Conservation (phyloP, 2,888 invertebrate genomes). For the Chrysolina oricalcia region DNA sequence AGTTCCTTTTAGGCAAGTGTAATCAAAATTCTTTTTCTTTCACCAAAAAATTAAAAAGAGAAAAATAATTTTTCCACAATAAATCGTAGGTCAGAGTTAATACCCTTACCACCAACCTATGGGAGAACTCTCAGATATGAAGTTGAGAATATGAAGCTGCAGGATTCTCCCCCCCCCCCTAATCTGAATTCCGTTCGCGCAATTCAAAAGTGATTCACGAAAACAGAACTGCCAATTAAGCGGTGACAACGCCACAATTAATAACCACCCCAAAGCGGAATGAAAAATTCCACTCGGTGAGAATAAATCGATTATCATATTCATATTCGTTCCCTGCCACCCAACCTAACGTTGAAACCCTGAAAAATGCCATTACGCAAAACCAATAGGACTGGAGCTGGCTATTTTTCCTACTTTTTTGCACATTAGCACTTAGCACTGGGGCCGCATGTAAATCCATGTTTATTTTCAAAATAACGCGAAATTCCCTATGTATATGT, state of each 20-base stretch:
- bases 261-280: neutral
- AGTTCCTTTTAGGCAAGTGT: no score
- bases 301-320: neutral
- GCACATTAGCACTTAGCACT: slow-evolving; percentile 37
- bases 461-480: slow-evolving; percentile 51
- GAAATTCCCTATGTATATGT: slow-evolving; percentile 50
- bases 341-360: neutral
- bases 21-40: no score
- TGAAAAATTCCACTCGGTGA: neutral
- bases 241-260: neutral
- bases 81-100: no score
- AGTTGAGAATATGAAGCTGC: no score
- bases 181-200: no score
- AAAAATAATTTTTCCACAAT: no score
- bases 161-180: no score
- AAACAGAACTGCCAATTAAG: neutral
- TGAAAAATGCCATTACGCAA: slow-evolving; percentile 2
- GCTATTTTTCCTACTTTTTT: slow-evolving; percentile 37
- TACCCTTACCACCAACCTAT: no score
- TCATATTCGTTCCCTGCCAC: neutral
- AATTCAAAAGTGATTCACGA: neutral
- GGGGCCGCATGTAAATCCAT: slow-evolving; percentile 44
- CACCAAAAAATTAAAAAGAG: no score
- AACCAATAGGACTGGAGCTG: neutral
- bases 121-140: no score